Percentiles rank a stretch among this genome's conserved stretches.
Evolutionary conservation across 2,888 invertebrate species (phyloP).

Genomic region (Drosophila limbata): DNA sequence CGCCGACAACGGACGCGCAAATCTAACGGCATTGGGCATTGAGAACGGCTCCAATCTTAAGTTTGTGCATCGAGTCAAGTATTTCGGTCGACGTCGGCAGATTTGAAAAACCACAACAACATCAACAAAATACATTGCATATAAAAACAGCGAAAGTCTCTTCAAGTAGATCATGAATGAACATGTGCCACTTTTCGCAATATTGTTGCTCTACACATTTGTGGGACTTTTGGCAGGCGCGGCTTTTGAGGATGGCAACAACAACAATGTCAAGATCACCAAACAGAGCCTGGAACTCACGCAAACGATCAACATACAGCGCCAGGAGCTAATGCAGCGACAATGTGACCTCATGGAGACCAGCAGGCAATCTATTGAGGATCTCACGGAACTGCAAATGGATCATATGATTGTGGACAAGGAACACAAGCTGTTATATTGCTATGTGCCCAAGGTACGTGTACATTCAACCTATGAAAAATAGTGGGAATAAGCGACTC

Average conservation of each 20-base stretch:
- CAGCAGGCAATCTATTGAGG: constrained; percentile 83
- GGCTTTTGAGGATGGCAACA: constrained; percentile 83
- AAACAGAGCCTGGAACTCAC: constrained; percentile 87
- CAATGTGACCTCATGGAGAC: constrained; percentile 87
- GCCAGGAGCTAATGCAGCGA: constrained; percentile 88
- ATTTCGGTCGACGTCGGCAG: constrained; percentile 81
- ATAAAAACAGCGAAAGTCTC: constrained; percentile 2
- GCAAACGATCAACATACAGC: constrained; percentile 88
- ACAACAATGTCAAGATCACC: constrained; percentile 84
- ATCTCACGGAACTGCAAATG: constrained; percentile 87
- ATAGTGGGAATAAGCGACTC: not conserved
- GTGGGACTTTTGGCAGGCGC: constrained; percentile 61
- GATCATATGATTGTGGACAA: constrained; percentile 94
- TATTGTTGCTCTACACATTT: constrained; percentile 52
- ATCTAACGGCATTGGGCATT: constrained; percentile 89
- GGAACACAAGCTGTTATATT: constrained; percentile 93
- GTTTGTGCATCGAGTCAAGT: constrained; percentile 88
- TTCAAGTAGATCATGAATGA: constrained; percentile 39
- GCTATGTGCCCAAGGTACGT: constrained; percentile 95
- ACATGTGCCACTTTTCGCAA: constrained; percentile 43
- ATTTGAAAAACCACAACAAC: constrained; percentile 37
- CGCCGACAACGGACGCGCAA: constrained; percentile 87
- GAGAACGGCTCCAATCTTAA: constrained; percentile 89
- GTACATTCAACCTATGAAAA: constrained; percentile 12
- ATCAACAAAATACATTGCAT: not conserved